Evolutionary conservation across 2,888 invertebrate genomes (phyloP), one percentile per base, ranked within the genome.

Genomic region (Leptothorax acervorum): DNA sequence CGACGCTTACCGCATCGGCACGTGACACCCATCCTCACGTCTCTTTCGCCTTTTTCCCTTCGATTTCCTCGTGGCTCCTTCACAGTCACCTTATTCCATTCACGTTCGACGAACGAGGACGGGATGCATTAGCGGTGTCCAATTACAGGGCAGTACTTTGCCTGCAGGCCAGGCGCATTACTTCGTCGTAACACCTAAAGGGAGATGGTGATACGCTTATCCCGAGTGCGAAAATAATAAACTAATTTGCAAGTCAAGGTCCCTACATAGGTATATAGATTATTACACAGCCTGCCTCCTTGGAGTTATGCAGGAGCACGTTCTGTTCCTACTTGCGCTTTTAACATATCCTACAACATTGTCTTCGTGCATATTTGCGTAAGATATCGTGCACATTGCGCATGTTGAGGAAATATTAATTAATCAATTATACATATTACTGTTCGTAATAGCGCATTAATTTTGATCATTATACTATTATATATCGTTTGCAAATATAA

Each of bases 51-150:
- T 68, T 82, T 74, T 55, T 83, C 78, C 42, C 48, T 71, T 85
- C 85, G 63, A 83, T 78, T 85, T 85, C 78, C 83, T 31, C 39
- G 74, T 66, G n/a, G 45, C 55, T 57, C 53, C 62, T 68, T 68
- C 74, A 51, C 53, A 51, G 28, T 74, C 76, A 74, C 63, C 87
- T 88, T 88, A 92, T 91, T 91, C 91, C 70, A 60, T 87, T 89
- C 93, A 90, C 91, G 92, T 92, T 86, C 85, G 82, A 86, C 84
- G 85, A 89, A 89, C 88, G 88, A 88, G 88, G 85, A 88, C 87
- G 86, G 87, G 91, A 88, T 91, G 92, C 92, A 92, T 92, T 91
- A 93, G 88, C 76, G 90, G 89, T 90, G 90, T 90, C 91, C 90
- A 90, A 92, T 92, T 92, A 91, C 90, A 82, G 85, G 68, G 74